Percentiles rank a stretch among this genome's conserved stretches.
phyloP scores from a whole-genome alignment of 2,797 vertebrate genomes.

The Coregonus ussuriensis region DNA sequence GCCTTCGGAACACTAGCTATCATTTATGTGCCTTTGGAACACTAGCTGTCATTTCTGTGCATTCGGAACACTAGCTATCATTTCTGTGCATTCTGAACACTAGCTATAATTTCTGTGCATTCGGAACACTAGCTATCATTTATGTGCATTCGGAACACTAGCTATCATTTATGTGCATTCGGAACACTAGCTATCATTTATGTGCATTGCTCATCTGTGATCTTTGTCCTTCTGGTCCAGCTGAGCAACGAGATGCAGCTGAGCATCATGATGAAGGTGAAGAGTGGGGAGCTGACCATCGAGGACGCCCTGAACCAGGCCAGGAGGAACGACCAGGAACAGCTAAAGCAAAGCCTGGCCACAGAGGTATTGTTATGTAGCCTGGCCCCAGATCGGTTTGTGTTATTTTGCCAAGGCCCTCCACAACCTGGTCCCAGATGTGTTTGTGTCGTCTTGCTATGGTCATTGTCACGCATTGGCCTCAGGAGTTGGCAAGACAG shows the following conservation, averaged over 20 bases:
- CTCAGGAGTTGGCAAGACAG: neutral
- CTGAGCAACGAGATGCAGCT: slow-evolving; percentile 82
- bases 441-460: neutral
- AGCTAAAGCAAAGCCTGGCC: slow-evolving; percentile 30
- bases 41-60: too few relatives aligned
- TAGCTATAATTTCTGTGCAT: too few relatives aligned
- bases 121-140: too few relatives aligned
- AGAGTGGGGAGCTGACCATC: slow-evolving; percentile 77
- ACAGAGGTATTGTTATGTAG: slow-evolving; percentile 46
- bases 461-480: neutral
- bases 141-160: too few relatives aligned
- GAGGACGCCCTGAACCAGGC: slow-evolving; percentile 77
- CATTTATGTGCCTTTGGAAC: too few relatives aligned
- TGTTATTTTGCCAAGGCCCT: neutral
- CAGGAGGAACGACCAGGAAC: slow-evolving; percentile 50
- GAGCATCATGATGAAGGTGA: slow-evolving; percentile 80
- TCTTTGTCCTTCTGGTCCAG: slow-evolving; percentile 49
- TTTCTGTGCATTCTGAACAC: too few relatives aligned
- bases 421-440: neutral
- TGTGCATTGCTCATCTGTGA: neutral
- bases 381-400: neutral
- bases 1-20: too few relatives aligned
- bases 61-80: neutral
- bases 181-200: too few relatives aligned
- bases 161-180: too few relatives aligned